Conservation (phyloP, 2,797 vertebrate species). For the Rhyacichthys aspro region DNA sequence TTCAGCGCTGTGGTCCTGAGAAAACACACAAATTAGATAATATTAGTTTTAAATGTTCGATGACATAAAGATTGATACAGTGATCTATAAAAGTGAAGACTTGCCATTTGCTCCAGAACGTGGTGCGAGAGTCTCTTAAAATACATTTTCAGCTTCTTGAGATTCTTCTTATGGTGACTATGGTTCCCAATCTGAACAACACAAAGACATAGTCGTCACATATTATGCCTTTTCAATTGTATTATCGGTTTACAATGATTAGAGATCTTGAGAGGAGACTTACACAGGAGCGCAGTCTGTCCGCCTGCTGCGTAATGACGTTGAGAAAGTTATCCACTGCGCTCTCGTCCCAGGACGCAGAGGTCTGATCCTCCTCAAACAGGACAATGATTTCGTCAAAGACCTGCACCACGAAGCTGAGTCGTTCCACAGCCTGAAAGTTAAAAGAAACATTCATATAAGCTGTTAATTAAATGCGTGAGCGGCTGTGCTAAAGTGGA, state of each 20-base stretch:
- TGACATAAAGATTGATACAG: neutral
- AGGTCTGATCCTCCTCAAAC: slow-evolving; percentile 46
- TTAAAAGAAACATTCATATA: neutral
- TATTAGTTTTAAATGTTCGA: neutral
- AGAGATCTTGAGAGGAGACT: slow-evolving; percentile 26
- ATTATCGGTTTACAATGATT: neutral
- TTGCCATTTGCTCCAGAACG: slow-evolving; percentile 44
- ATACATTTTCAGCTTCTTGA: slow-evolving; percentile 60
- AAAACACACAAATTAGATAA: slow-evolving; percentile 1
- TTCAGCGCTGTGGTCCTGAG: slow-evolving; percentile 54
- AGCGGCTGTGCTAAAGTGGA: neutral
- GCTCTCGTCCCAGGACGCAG: slow-evolving; percentile 56
- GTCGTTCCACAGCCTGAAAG: slow-evolving; percentile 53
- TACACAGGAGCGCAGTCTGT: slow-evolving; percentile 64
- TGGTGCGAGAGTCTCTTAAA: slow-evolving; percentile 59
- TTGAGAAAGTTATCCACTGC: slow-evolving; percentile 52
- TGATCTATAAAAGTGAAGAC: neutral
- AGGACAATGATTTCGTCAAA: slow-evolving; percentile 55
- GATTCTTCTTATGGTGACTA: slow-evolving; percentile 38
- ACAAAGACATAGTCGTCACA: neutral
- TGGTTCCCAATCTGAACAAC: slow-evolving; percentile 29
- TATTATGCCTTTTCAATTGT: neutral
- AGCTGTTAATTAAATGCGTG: neutral
- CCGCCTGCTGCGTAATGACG: slow-evolving; percentile 45
- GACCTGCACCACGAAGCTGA: slow-evolving; percentile 53